phyloP scores from a whole-genome alignment of 2,888 invertebrate species.

The Cristatella mucedo region DNA sequence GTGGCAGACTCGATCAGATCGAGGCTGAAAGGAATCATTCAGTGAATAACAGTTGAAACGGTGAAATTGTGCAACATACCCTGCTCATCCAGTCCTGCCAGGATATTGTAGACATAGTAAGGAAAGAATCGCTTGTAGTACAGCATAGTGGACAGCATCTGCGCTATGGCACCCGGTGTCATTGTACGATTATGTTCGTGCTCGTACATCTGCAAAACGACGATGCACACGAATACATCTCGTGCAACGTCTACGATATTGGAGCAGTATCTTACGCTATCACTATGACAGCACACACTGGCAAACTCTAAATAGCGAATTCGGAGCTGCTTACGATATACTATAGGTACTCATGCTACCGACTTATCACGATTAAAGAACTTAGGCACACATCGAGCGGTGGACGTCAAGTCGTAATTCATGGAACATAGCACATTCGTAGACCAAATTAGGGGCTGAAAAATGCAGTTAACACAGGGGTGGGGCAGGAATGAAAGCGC shows the following conservation, averaged over 20 bases:
- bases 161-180: conserved; percentile 78
- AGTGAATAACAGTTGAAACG: not conserved
- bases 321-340: no score
- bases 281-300: no score
- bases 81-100: conserved; percentile 82
- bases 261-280: not conserved
- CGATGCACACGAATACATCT: conserved; percentile 9
- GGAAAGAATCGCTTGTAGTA: conserved; percentile 96
- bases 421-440: no score
- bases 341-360: no score
- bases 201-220: conserved; percentile 48
- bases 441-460: no score
- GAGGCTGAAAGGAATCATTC: not conserved
- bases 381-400: no score
- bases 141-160: conserved; percentile 84
- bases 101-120: conserved; percentile 82
- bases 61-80: conserved; percentile 45
- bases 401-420: no score
- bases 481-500: no score
- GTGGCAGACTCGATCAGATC: not conserved
- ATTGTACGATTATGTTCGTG: conserved; percentile 84
- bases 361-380: no score
- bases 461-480: no score
- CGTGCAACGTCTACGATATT: conserved; percentile 7
- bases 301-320: no score